Base-by-base conservation (phyloP, 2,113 vertebrate genomes). In the Osmerus mordax region DNA sequence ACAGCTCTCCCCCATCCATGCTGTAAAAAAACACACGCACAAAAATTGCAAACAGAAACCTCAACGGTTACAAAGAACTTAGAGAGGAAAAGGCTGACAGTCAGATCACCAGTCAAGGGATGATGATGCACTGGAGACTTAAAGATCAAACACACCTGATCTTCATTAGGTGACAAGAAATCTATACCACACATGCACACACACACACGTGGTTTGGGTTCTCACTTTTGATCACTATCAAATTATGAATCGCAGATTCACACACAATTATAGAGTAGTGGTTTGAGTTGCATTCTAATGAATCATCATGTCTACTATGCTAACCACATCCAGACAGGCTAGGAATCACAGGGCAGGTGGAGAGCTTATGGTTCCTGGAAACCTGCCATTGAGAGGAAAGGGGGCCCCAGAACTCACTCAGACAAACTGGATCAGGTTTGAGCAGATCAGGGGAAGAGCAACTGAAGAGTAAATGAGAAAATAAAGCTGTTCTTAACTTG, bases 1-100 rank as follows among this genome's bases (percentile, higher is more conserved):
- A 99, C 74, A 99, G 94, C 75, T 99, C 97, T 18, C 97, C 97
- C 0, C 97, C 97, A 0, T 98, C 96, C 94, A 99, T 91, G 86
- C 97, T 99, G 87, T 18, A 91, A 91, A 41, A 60, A 62, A 28
- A 32, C 2, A 68, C 58, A 11, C 52, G 25, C 52, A 61, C 3
- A 63, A 66, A 15, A 41, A n/a, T 21, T 65, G 15, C 41, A 47
- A 47, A 51, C 19, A 25, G 9, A 61, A 23, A 60, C 69, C 59
- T 21, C 41, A 28, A 36, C 58, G 51, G n/a, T 19, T 16, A 71
- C 32, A 63, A 59, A 65, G 28, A 61, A 32, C n/a, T 41, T 41
- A 21, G 32, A 67, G 11, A 65, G 41, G 9, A 47, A 47, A 47
- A 11, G 41, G 41, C 41, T 12, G 9, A 2, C 41, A 47, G 41